Evolutionary conservation across 2,888 invertebrate genomes (phyloP), one percentile per base, ranked within the genome.

Genomic region (Pyrgus malvae): DNA sequence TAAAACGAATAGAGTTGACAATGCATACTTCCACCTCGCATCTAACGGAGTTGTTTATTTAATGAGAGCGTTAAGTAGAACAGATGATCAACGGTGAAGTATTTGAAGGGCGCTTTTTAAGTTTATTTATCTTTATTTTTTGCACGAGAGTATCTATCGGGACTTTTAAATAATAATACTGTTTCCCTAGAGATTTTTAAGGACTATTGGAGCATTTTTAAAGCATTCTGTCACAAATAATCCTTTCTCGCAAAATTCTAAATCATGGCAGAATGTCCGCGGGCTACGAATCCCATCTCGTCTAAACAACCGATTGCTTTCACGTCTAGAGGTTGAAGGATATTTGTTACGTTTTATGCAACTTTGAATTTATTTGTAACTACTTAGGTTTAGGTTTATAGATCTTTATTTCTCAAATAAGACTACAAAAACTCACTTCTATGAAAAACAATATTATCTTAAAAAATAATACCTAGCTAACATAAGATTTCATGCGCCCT

Each of bases 1-100:
- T 59, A 53, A 62, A 33, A 55, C 48, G 40, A 41, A 35, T 38
- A 54, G 45, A 44, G 54, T 51, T 35, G 45, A 55, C 48, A 48
- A 48, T 54, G 25, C 35, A 41, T 42, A 16, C 9, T 29, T 48
- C 27, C 27, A 21, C 37, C 9, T 29, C 11, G 0, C 8, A 8
- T 33, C 46, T 23, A 35, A 41, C 48, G 29, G 12, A 9, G 38
- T 38, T 38, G 37, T 49, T 49, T 40, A 46, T 54, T 31, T 40
- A 29, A 38, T 35, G 11, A 29, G 37, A 7, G 37, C 33, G 42
- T 50, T 45, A 53, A 53, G 45, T 38, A 40, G 16, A 40, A 25
- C 37, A 23, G 23, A 53, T 19, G 44, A 29, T 33, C 11, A 31
- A 19, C 21, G 21, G 11, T 19, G 19, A 12, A 11, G 21, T 21